Evolutionary conservation across 1,140 invertebrate genomes (phyloP).

Genomic region (Drosophila orena): DNA sequence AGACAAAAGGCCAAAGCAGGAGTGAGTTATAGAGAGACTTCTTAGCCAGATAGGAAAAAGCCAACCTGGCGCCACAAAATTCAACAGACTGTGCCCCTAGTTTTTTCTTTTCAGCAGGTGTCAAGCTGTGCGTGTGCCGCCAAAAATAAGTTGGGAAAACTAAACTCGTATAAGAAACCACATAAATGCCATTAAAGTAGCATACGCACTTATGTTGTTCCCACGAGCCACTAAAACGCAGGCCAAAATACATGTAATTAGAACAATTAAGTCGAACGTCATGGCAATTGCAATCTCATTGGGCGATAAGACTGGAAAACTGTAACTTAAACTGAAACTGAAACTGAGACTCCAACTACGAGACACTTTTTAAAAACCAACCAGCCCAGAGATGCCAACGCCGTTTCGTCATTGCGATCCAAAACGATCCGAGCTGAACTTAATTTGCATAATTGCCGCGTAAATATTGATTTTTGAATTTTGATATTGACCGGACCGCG

Average conservation of each 20-base stretch:
- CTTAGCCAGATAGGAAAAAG: slow-evolving; percentile 35
- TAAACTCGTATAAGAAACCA: neutral
- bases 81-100: slow-evolving; percentile 10
- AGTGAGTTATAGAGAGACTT: slow-evolving; percentile 13
- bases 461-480: slow-evolving; percentile 82
- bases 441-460: slow-evolving; percentile 83
- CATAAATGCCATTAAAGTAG: slow-evolving; percentile 14
- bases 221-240: slow-evolving; percentile 66
- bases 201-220: slow-evolving; percentile 57
- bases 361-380: slow-evolving; percentile 18
- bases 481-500: slow-evolving; percentile 72
- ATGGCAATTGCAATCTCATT: slow-evolving; percentile 50
- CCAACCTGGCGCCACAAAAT: slow-evolving; percentile 47
- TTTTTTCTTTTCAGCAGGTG: slow-evolving; percentile 52
- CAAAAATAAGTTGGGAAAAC: slow-evolving; percentile 11
- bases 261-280: slow-evolving; percentile 72
- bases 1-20: slow-evolving; percentile 48
- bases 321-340: slow-evolving; percentile 1
- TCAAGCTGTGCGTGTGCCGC: slow-evolving; percentile 77
- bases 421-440: slow-evolving; percentile 55
- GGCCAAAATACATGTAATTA: slow-evolving; percentile 64
- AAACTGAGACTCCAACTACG: neutral
- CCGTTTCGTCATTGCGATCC: slow-evolving; percentile 63
- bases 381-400: slow-evolving; percentile 55
- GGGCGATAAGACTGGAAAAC: slow-evolving; percentile 31